Base-by-base conservation (phyloP, 2,888 invertebrate species). In the Dynastes maya region DNA sequence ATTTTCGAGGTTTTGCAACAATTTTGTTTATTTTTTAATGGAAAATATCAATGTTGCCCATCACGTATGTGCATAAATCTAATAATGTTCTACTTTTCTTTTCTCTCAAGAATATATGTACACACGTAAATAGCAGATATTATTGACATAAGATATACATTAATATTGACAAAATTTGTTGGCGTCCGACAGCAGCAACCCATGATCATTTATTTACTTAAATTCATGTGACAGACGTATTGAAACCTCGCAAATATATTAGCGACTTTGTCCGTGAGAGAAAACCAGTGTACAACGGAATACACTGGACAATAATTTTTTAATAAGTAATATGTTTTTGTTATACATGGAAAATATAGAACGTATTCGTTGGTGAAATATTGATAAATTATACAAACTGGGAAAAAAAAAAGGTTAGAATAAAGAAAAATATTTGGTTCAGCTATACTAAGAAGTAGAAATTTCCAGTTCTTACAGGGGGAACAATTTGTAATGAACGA, bases 141-240 rank as follows among this genome's bases (percentile, higher is more conserved):
- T 45, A 45, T 45, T 45, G 45, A 45, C 45, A 45, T 9, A 11
- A 45, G 1, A 45, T 32, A 32, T 32, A 32, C 32, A 51, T 53
- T 53, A 53, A 53, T 53, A n/a, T 53, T 53, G 53, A 53, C 53
- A 53, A 53, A 53, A 53, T 53, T 16, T 6, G 53, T 53, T 53
- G 16, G 1, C 53, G 5, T 53, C 16, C 16, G 16, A 53, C 16
- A 16, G 16, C 53, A 53, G 16, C 16, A 53, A 53, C n/a, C n/a
- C 16, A 53, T 45, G 45, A 53, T 53, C 6, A 16, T 16, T n/a
- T 53, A n/a, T 53, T 53, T 53, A 16, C 53, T n/a, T 6, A n/a
- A 53, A 6, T 53, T 53, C 53, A 53, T 53, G 53, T 53, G 53
- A 53, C n/a, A n/a, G 53, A 16, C 5, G 4, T 45, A 37, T 45